Evolutionary conservation across 2,113 vertebrate genomes (phyloP), one percentile per base, ranked within the genome.

Genomic region (Athene noctua): DNA sequence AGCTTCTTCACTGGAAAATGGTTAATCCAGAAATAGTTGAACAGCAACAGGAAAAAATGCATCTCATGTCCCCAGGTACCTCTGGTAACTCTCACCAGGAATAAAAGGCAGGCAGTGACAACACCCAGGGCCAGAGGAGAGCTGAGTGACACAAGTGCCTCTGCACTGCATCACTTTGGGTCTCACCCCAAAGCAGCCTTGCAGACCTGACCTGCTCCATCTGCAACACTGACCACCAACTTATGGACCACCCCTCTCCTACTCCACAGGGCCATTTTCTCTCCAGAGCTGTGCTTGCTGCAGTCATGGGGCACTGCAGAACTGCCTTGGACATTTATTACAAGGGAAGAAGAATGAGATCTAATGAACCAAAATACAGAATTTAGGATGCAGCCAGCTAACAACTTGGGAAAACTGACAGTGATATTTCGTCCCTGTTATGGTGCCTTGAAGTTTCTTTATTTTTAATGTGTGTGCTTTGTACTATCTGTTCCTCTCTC

Each of bases 261-360:
- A 2, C 5, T 63, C 44, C 29, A 6, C 34, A 18, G 26, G 44
- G 29, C 22, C 0, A 0, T 10, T 59, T 30, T 29, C 32, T 54
- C 55, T 49, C 66, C 29, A 49, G 47, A 65, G 20, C 32, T 72
- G n/a, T 5, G 8, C 32, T 63, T 63, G 42, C 62, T 74, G 81
- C 61, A 27, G 42, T 11, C 55, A 32, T 0, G 0, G 27, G 34
- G 23, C 51, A 40, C 34, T 20, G 12, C 8, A 27, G 34, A 85
- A 30, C 42, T 67, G 18, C 47, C 57, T 51, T 40, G 61, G 61
- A 12, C 30, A 44, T 54, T 63, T 49, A 32, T 32, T 42, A 70
- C 13, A 67, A 47, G 12, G 52, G 12, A 88, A 90, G 32, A 91
- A 90, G 40, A 61, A 80, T 34, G 40, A 90, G 10, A 75, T 17